Conservation (phyloP, 2,797 vertebrate species). For the Borostomias antarcticus region DNA sequence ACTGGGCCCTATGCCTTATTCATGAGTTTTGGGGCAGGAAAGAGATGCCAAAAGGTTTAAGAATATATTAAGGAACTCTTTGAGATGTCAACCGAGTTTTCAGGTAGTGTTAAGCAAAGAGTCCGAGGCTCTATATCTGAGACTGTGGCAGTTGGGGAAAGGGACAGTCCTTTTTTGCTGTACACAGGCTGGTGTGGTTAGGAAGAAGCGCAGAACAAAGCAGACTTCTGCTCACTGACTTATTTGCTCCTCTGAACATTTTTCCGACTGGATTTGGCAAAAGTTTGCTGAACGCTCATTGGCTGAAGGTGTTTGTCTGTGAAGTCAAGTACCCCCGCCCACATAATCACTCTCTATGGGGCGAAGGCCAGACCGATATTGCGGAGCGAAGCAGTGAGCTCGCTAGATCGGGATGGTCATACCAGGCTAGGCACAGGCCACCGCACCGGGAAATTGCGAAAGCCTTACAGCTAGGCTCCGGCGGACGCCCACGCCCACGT, state of each 20-base stretch:
- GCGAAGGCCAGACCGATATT: too few relatives aligned
- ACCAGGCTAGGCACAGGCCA: too few relatives aligned
- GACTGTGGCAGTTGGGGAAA: constrained; percentile 39
- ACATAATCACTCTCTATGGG: too few relatives aligned
- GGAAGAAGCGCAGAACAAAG: constrained; percentile 18
- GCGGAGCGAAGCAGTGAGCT: too few relatives aligned
- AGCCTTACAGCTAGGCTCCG: too few relatives aligned
- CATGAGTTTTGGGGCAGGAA: constrained; percentile 83
- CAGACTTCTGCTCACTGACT: not conserved
- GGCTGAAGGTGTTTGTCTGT: too few relatives aligned
- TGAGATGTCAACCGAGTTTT: constrained; percentile 83
- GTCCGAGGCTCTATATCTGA: constrained; percentile 59
- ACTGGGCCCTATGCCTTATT: constrained; percentile 90
- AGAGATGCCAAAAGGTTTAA: constrained; percentile 85
- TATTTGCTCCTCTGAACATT: not conserved
- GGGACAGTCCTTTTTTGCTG: constrained; percentile 16
- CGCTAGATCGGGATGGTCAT: too few relatives aligned
- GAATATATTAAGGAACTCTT: constrained; percentile 89
- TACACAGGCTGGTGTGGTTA: constrained; percentile 15
- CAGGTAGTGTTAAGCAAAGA: constrained; percentile 80
- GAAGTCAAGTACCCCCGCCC: too few relatives aligned
- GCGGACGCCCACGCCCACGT: too few relatives aligned
- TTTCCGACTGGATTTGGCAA: not conserved
- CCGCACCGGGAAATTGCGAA: too few relatives aligned
- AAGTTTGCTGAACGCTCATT: too few relatives aligned